These are phyloP conservation scores for Pterobdella sp. DNA, from an alignment of 2,888 invertebrate species.

Conservation along the genomic window DNA sequence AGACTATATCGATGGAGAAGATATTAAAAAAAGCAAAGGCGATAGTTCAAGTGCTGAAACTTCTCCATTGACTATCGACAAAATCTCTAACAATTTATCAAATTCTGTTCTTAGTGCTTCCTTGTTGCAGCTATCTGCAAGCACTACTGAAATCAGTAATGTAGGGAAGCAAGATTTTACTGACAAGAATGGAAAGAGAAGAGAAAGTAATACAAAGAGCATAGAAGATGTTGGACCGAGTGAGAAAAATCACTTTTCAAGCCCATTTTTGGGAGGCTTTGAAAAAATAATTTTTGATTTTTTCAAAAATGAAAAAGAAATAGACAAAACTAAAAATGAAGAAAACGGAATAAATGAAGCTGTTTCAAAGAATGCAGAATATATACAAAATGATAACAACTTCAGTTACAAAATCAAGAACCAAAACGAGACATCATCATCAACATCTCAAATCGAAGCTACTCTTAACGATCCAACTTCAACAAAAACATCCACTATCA, in stretches of 20 bases:
- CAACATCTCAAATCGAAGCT: neutral
- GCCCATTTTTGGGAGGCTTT: constrained; percentile 19
- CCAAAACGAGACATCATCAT: neutral
- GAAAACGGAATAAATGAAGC: constrained; percentile 15
- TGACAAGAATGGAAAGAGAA: neutral
- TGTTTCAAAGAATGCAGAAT: neutral
- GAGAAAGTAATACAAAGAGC: neutral
- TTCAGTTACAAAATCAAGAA: neutral
- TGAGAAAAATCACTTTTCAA: neutral
- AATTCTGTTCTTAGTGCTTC: too few species aligned
- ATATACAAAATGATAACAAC: neutral
- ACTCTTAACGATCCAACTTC: neutral
- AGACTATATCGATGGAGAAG: too few species aligned
- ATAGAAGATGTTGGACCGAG: neutral
- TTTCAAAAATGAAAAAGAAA: constrained; percentile 16
- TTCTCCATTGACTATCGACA: too few species aligned
- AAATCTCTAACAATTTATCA: too few species aligned
- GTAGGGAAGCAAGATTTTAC: neutral
- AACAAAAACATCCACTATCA: neutral
- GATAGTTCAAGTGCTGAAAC: too few species aligned
- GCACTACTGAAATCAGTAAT: neutral
- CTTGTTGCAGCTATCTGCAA: too few species aligned
- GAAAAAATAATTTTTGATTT: constrained; percentile 22
- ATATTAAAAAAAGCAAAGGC: too few species aligned
- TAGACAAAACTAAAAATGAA: neutral